These are phyloP conservation scores for Ceratina calcarata DNA, from an alignment of 1,140 invertebrate species.

Conservation along the genomic window DNA sequence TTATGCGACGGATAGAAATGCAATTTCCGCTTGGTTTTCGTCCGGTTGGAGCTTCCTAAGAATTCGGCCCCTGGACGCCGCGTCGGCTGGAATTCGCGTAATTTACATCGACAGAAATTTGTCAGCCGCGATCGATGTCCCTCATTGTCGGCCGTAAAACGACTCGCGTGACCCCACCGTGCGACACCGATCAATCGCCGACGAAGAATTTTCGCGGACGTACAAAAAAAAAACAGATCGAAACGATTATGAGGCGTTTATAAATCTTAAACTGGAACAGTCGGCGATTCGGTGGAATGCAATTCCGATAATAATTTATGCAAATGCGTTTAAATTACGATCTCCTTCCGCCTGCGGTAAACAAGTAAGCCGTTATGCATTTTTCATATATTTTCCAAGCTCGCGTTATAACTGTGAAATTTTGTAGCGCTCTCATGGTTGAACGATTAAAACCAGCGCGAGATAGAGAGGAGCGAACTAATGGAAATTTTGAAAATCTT, in stretches of 20 bases:
- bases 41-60: constrained; percentile 2
- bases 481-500: constrained; percentile 17
- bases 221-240: too few relatives aligned
- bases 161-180: background rate
- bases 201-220: background rate
- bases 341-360: too few relatives aligned
- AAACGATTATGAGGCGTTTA: too few relatives aligned
- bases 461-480: background rate
- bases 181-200: background rate
- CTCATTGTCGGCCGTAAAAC: background rate
- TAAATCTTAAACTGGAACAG: too few relatives aligned
- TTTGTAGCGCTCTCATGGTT: too few relatives aligned
- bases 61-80: background rate
- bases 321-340: too few relatives aligned
- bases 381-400: too few relatives aligned
- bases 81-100: background rate
- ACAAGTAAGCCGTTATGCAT: too few relatives aligned
- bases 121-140: background rate
- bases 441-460: too few relatives aligned
- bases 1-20: constrained; percentile 74
- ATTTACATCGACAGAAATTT: constrained; percentile 38
- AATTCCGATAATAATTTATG: too few relatives aligned
- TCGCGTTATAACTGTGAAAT: too few relatives aligned
- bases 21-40: constrained; percentile 69
- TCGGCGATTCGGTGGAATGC: too few relatives aligned